These are phyloP conservation scores for Sitobion miscanthi DNA, from an alignment of 1,140 invertebrate species.

Conservation along the genomic window DNA sequence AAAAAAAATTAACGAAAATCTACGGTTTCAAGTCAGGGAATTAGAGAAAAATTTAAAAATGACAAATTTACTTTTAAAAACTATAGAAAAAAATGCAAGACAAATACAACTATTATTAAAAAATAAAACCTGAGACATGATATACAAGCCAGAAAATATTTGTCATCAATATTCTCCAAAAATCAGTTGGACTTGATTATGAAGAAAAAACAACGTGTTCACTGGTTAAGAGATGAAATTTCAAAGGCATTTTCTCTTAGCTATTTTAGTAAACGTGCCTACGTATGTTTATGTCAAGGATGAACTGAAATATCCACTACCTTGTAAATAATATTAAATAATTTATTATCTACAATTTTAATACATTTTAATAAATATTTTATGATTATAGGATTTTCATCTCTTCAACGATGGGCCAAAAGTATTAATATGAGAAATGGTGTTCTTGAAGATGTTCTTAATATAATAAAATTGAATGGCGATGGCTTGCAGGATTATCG, in stretches of 20 bases:
- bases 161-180: neutral
- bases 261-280: slow-evolving; percentile 14
- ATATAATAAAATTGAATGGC: slow-evolving; percentile 56
- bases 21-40: neutral
- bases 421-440: slow-evolving; percentile 50
- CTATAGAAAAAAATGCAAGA: neutral
- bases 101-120: neutral
- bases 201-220: neutral
- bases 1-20: neutral
- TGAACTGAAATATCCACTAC: neutral
- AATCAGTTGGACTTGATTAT: neutral
- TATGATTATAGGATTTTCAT: slow-evolving; percentile 16
- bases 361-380: slow-evolving; percentile 11
- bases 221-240: neutral
- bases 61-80: neutral
- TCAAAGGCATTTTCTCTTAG: neutral
- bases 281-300: neutral
- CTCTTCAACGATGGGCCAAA: slow-evolving; percentile 52
- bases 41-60: slow-evolving; percentile 8
- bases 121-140: neutral
- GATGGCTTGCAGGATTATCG: slow-evolving; percentile 56
- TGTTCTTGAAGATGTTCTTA: slow-evolving; percentile 56
- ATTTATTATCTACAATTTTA: too few relatives aligned
- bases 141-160: slow-evolving; percentile 11
- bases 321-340: neutral